Conservation (phyloP, 2,797 vertebrate genomes). For the Orientallactaga sibirica region DNA sequence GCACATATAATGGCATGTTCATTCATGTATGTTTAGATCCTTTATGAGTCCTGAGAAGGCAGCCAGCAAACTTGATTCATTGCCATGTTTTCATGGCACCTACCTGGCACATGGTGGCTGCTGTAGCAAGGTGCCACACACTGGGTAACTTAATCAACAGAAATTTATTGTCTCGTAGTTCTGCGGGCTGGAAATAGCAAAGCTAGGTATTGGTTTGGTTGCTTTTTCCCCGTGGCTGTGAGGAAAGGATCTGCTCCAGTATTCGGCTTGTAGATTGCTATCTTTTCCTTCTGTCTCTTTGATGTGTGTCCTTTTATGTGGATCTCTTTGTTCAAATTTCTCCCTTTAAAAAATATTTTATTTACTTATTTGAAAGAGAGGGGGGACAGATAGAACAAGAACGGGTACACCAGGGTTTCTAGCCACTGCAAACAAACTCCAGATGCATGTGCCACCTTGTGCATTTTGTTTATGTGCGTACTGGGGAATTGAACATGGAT, state of each 20-base stretch:
- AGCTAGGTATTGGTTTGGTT: background rate
- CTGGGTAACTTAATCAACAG: background rate
- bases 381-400: too few species aligned
- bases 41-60: background rate
- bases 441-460: too few species aligned
- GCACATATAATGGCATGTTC: background rate
- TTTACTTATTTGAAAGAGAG: too few species aligned
- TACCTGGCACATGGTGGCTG: background rate
- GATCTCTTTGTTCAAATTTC: background rate
- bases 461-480: too few species aligned
- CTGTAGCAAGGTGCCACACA: background rate
- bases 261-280: background rate
- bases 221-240: background rate
- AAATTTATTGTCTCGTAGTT: background rate
- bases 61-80: background rate
- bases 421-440: too few species aligned
- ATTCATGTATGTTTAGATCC: background rate
- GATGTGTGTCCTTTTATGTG: background rate
- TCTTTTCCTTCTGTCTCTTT: background rate
- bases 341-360: background rate
- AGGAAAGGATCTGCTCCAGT: background rate
- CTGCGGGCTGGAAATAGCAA: background rate
- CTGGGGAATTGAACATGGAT: too few species aligned
- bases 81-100: background rate
- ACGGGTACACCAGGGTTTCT: too few species aligned